Evolutionary conservation across 2,797 vertebrate genomes (phyloP).

Genomic region (Sebastes baramenuke): DNA sequence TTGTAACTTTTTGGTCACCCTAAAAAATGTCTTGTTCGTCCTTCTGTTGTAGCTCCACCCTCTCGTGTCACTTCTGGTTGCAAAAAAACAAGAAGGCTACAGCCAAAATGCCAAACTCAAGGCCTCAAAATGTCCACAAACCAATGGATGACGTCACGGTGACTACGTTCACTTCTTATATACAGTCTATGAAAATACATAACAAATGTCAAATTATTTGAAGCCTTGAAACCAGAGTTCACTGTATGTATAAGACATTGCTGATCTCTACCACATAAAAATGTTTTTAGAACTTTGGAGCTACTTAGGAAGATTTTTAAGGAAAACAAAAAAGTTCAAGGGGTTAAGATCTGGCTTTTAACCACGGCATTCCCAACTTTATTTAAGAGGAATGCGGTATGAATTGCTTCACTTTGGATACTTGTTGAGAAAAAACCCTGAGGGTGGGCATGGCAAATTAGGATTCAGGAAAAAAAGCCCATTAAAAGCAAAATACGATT

Average conservation of each 20-base stretch:
- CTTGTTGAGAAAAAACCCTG: neutral
- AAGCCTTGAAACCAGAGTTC: neutral
- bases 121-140: no score
- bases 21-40: no score
- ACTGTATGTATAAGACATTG: neutral
- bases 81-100: no score
- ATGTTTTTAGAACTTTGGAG: neutral
- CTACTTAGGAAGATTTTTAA: neutral
- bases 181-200: neutral
- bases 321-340: neutral
- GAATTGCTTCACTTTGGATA: slow-evolving; percentile 7
- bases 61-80: no score
- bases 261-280: neutral
- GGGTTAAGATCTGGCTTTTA: neutral
- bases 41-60: no score
- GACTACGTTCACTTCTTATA: no score
- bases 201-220: neutral
- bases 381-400: slow-evolving; percentile 11
- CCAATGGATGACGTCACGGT: no score
- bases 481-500: neutral
- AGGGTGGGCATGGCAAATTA: neutral
- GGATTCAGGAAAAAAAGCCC: neutral
- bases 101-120: no score
- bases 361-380: neutral
- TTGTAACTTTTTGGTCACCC: no score